Percentiles rank a stretch among this genome's conserved stretches.
Evolutionary conservation across 2,888 invertebrate genomes (phyloP).

Genomic region (Drosophila hamatofila): DNA sequence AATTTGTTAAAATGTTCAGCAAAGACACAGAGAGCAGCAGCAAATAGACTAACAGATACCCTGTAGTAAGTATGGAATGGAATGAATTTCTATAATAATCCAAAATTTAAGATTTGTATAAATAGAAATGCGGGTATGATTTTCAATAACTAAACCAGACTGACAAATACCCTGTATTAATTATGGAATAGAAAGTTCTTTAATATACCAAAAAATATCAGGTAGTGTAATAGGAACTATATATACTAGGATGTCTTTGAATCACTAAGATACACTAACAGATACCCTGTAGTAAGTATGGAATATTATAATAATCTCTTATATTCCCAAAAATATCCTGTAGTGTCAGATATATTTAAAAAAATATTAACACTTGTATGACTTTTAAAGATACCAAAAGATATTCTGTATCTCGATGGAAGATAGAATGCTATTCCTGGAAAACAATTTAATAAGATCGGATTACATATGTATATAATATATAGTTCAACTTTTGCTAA

Average conservation of each 20-base stretch:
- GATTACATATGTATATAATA: neutral
- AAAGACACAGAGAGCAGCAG: neutral
- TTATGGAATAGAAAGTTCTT: too few relatives aligned
- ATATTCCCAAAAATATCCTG: too few relatives aligned
- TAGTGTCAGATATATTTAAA: too few relatives aligned
- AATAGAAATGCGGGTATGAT: too few relatives aligned
- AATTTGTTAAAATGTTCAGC: constrained; percentile 46
- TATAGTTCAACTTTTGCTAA: neutral
- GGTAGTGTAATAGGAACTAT: too few relatives aligned
- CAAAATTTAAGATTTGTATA: neutral
- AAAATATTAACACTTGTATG: neutral
- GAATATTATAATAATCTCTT: too few relatives aligned
- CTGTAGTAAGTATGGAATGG: neutral
- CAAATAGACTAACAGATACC: constrained; percentile 24
- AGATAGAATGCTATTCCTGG: neutral
- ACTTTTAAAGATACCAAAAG: neutral
- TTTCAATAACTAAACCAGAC: neutral
- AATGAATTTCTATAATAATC: neutral
- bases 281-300: too few relatives aligned
- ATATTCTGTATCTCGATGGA: neutral
- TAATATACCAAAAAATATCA: too few relatives aligned
- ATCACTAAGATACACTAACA: too few relatives aligned
- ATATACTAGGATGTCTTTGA: too few relatives aligned
- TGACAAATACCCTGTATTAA: neutral
- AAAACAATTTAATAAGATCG: neutral